These are phyloP conservation scores for Pan paniscus DNA, from an alignment of 2,113 vertebrate genomes.

Conservation along the genomic window DNA sequence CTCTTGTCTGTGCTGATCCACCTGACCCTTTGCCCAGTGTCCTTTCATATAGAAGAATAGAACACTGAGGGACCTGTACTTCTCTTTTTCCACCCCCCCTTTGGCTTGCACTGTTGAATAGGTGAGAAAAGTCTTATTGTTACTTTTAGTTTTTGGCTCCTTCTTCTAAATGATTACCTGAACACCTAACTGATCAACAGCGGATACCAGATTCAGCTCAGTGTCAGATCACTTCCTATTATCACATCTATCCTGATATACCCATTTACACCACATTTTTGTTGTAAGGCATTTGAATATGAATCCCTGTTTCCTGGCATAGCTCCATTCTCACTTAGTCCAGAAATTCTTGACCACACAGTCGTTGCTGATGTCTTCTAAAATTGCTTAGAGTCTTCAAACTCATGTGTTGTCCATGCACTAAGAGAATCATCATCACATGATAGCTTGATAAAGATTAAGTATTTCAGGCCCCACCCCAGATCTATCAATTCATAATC, in stretches of 20 bases:
- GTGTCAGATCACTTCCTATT: background rate
- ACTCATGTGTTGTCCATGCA: background rate
- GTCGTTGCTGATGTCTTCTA: background rate
- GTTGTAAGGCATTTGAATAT: background rate
- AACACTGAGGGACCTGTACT: rapidly evolving
- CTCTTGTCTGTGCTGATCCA: rapidly evolving
- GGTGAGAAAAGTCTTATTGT: background rate
- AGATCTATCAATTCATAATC: too few species aligned
- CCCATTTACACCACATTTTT: rapidly evolving
- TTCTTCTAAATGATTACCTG: background rate
- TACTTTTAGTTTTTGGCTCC: background rate
- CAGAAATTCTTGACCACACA: background rate
- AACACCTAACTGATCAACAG: background rate
- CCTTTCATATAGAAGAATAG: background rate
- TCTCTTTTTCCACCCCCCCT: background rate
- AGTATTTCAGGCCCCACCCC: background rate
- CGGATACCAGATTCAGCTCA: background rate
- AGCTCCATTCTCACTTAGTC: background rate
- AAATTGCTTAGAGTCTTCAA: background rate
- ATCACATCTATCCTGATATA: too few species aligned
- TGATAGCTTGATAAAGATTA: background rate
- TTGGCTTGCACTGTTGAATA: background rate
- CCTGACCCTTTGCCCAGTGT: background rate
- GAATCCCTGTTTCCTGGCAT: background rate
- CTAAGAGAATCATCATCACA: background rate